Evolutionary conservation across 2,888 invertebrate genomes (phyloP), one percentile per base, ranked within the genome.

Genomic region (Caenorhabditis zanzibari): DNA sequence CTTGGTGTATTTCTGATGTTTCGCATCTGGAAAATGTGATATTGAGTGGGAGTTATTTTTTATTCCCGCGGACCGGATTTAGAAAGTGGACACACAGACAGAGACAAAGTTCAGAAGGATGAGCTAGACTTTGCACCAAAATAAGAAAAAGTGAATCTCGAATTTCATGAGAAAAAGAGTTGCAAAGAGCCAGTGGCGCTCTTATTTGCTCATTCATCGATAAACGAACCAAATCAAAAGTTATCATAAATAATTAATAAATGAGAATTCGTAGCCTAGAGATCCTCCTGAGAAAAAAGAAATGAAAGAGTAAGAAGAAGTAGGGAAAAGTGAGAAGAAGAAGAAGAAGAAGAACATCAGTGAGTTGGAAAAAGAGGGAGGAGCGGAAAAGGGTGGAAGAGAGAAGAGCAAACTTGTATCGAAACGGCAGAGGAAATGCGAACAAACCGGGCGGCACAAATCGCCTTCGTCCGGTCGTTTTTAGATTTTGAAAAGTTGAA

Each of bases 381-480:
- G 77, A 69, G 77, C 44, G 71, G 56, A 64, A 71, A 58, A 63
- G 49, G 35, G 69, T 44, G 63, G 61, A 32, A 61, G 54, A 69
- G 69, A 68, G 44, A 35, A 54, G 76, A 77, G 68, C 52, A 52
- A 63, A 63, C 76, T 68, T 41, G 76, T 41, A 69, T 38, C 32
- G 72, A 64, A 72, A 64, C 35, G 64, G 54, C 14, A 26, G 54
- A 26, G 79, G 59, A 66, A 80, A 72, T 63, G 79, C 64, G 72
- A 72, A 58, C 79, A 80, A 73, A 66, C 69, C 77, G 77, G 77
- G 77, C 77, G 77, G 77, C 77, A 77, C 77, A 69, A 77, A 69
- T 69, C 69, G 32, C 54, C 32, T 38, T 41, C 54, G 54, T 54
- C 54, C 68, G 68, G 68, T 38, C 54, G 24, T 9, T 54, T 63